Evolutionary conservation across 2,888 invertebrate species (phyloP).

Genomic region (Cataglyphis cursor): DNA sequence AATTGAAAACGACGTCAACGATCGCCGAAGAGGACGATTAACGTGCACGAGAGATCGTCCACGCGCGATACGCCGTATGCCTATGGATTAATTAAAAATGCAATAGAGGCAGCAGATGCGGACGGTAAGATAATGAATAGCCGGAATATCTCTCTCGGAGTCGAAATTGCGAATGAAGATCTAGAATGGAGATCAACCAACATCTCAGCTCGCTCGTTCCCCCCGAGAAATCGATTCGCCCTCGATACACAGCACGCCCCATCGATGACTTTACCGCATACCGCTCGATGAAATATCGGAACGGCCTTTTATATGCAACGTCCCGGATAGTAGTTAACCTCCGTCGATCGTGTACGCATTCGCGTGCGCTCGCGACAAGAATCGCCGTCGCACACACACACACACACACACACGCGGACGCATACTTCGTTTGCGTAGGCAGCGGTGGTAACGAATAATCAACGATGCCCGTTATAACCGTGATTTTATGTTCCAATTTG

Average conservation of each 20-base stretch:
- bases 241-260: constrained; percentile 62
- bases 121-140: constrained; percentile 50
- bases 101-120: constrained; percentile 65
- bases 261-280: constrained; percentile 70
- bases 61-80: constrained; percentile 21
- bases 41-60: constrained; percentile 27
- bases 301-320: constrained; percentile 75
- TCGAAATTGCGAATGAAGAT: constrained; percentile 64
- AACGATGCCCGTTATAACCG: constrained; percentile 82
- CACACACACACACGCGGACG: constrained; percentile 51
- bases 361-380: constrained; percentile 29
- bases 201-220: constrained; percentile 21
- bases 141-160: constrained; percentile 37
- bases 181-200: constrained; percentile 56
- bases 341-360: constrained; percentile 43
- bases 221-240: constrained; percentile 73
- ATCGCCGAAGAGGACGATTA: background rate
- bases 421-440: constrained; percentile 77
- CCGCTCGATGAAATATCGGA: constrained; percentile 75
- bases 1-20: constrained; percentile 10
- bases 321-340: constrained; percentile 73
- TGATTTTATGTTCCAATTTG: constrained; percentile 86
- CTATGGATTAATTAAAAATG: constrained; percentile 48
- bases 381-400: constrained; percentile 24
- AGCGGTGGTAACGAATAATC: constrained; percentile 84